Percentiles rank a stretch among this genome's conserved stretches.
Conservation (phyloP, 2,888 invertebrate species). For the Stratiomys singularior region DNA sequence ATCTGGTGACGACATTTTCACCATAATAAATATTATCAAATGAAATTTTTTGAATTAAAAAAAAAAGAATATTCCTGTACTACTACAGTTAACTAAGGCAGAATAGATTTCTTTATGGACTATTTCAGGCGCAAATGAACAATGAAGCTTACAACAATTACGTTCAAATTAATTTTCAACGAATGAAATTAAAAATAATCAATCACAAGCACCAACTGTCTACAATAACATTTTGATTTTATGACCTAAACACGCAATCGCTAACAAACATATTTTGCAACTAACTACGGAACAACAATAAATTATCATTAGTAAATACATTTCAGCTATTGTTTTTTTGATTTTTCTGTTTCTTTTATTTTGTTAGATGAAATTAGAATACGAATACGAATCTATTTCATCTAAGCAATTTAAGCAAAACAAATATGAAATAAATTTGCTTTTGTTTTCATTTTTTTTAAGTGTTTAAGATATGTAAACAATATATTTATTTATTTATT, state of each 20-base stretch:
- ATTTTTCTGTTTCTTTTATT: conserved; percentile 18
- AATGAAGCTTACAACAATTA: neutral
- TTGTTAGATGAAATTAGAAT: neutral
- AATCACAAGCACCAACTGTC: neutral
- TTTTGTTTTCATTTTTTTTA: neutral
- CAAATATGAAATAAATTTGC: neutral
- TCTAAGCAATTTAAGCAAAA: too few relatives aligned
- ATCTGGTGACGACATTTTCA: too few relatives aligned
- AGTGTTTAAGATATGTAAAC: neutral
- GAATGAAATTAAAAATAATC: neutral
- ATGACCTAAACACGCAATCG: neutral
- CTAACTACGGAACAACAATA: neutral
- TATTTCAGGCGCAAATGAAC: conserved; percentile 3
- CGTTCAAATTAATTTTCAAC: neutral
- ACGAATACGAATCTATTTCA: neutral
- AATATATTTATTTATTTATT: neutral
- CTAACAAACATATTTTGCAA: conserved; percentile 5
- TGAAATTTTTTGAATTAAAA: too few relatives aligned
- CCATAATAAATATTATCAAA: too few relatives aligned
- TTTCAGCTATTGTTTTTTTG: neutral
- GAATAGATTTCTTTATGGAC: neutral
- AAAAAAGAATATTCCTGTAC: too few relatives aligned
- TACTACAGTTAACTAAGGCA: too few relatives aligned
- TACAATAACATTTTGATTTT: neutral
- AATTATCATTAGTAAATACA: neutral